A percentile compares a stretch with the other conserved stretches of the same genome.
These are phyloP conservation scores for Andrena fulva DNA, from an alignment of 2,888 invertebrate species.

Conservation along the genomic window DNA sequence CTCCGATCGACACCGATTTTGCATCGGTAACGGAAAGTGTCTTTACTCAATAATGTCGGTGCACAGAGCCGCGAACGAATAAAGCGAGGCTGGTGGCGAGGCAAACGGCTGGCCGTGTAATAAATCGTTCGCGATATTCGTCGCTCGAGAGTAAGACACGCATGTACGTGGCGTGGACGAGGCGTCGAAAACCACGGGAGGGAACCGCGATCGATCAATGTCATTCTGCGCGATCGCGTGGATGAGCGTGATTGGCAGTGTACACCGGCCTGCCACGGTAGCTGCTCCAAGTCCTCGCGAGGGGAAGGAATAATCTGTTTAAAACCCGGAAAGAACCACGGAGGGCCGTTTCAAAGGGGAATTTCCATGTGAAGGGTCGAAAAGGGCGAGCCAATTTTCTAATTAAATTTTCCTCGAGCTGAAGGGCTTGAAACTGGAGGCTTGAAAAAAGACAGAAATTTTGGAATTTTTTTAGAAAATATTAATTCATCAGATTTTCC, in stretches of 20 bases:
- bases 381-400: too few species aligned
- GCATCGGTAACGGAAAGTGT: not conserved
- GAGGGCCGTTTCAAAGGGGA: not conserved
- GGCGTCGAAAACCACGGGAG: constrained; percentile 32
- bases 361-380: too few species aligned
- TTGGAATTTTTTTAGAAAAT: too few species aligned
- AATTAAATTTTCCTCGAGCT: too few species aligned
- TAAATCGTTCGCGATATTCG: constrained; percentile 22
- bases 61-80: not conserved
- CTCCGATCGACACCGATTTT: not conserved
- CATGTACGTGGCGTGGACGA: not conserved
- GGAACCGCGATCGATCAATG: constrained; percentile 51
- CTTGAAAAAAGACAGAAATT: too few species aligned
- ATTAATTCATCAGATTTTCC: too few species aligned
- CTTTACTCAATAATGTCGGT: not conserved
- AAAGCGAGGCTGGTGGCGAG: not conserved
- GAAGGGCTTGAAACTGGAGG: too few species aligned
- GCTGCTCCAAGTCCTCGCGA: not conserved
- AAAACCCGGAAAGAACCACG: constrained; percentile 25
- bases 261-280: constrained; percentile 1
- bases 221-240: constrained; percentile 34
- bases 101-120: not conserved
- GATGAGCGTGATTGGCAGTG: constrained; percentile 28
- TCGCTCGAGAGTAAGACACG: constrained; percentile 26
- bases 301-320: constrained; percentile 23